These are phyloP conservation scores for Anhinga anhinga DNA, from an alignment of 2,113 vertebrate genomes.

Conservation along the genomic window DNA sequence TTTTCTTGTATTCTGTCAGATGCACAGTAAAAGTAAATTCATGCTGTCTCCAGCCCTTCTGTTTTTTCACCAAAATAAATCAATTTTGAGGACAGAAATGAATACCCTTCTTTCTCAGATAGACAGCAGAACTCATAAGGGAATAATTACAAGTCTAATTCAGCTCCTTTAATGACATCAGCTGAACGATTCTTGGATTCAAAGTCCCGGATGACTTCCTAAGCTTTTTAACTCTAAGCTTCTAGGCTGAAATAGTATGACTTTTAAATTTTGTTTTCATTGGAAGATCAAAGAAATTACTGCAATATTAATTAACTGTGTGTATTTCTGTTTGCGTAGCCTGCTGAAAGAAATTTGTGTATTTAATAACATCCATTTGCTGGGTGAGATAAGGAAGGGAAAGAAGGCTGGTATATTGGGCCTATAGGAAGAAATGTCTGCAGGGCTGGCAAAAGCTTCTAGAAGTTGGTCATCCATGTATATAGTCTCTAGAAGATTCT, in stretches of 20 bases:
- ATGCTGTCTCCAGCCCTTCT: neutral
- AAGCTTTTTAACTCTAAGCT: slow-evolving; percentile 53
- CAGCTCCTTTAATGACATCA: slow-evolving; percentile 67
- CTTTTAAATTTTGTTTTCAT: slow-evolving; percentile 46
- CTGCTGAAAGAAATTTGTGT: neutral
- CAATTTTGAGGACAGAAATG: slow-evolving; percentile 46
- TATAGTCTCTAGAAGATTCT: neutral
- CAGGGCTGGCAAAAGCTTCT: neutral
- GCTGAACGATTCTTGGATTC: slow-evolving; percentile 27
- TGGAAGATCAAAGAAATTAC: slow-evolving; percentile 39
- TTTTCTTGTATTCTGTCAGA: neutral
- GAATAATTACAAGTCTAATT: slow-evolving; percentile 68
- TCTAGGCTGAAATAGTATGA: slow-evolving; percentile 43
- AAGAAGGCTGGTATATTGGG: neutral
- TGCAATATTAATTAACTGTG: slow-evolving; percentile 23
- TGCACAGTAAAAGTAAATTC: neutral
- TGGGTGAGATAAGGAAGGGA: neutral
- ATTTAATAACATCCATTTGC: neutral
- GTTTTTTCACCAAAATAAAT: neutral
- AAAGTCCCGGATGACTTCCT: slow-evolving; percentile 44
- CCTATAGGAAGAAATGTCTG: neutral
- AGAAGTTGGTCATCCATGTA: neutral
- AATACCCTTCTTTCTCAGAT: slow-evolving; percentile 19
- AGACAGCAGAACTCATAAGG: slow-evolving; percentile 35
- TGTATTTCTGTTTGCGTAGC: neutral